phyloP scores from a whole-genome alignment of 2,888 invertebrate species.

The Hoplodrina ambigua region DNA sequence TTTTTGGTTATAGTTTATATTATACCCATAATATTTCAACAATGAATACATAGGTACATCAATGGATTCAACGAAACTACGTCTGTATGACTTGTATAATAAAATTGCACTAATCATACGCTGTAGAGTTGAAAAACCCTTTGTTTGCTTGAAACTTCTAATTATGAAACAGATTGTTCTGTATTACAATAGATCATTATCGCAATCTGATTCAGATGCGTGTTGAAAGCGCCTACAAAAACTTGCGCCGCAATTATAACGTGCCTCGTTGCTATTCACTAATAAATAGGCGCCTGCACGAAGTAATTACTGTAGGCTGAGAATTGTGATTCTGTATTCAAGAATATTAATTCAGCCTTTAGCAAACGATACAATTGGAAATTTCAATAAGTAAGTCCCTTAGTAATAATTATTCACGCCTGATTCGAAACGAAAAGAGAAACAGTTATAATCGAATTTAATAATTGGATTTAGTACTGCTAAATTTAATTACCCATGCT shows the following conservation, averaged over 20 bases:
- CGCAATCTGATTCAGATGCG: conserved; percentile 42
- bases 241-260: conserved; percentile 50
- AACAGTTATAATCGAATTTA: background rate
- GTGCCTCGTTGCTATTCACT: conserved; percentile 44
- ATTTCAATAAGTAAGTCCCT: conserved; percentile 8
- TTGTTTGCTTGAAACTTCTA: conserved; percentile 12
- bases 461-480: background rate
- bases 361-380: conserved; percentile 9
- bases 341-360: conserved; percentile 39
- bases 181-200: conserved; percentile 39
- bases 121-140: background rate
- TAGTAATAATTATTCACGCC: background rate
- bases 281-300: conserved; percentile 52
- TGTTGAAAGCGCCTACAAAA: conserved; percentile 56
- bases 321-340: conserved; percentile 38
- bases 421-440: background rate
- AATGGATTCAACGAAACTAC: too few relatives aligned
- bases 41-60: too few relatives aligned
- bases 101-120: background rate
- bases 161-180: conserved; percentile 32
- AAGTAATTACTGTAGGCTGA: conserved; percentile 42
- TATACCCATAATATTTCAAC: too few relatives aligned
- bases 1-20: too few relatives aligned
- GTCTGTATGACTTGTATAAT: background rate
- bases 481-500: too few relatives aligned